Evolutionary conservation across 2,113 vertebrate genomes (phyloP).

Genomic region (Pao palembangensis): DNA sequence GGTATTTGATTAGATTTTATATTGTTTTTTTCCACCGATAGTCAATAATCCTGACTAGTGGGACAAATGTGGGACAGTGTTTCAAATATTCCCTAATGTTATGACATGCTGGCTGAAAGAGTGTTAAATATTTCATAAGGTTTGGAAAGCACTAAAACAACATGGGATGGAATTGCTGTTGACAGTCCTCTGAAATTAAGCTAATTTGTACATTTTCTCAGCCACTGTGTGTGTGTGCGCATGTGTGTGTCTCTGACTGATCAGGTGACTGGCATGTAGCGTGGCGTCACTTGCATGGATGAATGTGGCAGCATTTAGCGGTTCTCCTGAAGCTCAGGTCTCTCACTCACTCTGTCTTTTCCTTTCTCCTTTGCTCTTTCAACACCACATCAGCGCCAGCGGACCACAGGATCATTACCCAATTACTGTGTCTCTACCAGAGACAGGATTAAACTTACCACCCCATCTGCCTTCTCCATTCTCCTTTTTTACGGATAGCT

Average conservation of each 20-base stretch:
- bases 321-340: constrained; percentile 62
- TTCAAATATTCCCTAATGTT: no score
- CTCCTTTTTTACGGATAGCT: constrained; percentile 6
- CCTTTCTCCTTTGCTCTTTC: constrained; percentile 61
- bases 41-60: no score
- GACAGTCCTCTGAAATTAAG: no score
- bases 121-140: no score
- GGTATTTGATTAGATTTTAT: no score
- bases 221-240: constrained; percentile 9
- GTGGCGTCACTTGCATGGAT: constrained; percentile 54
- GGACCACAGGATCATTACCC: constrained; percentile 63
- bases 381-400: constrained; percentile 64
- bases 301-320: constrained; percentile 74
- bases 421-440: constrained; percentile 52
- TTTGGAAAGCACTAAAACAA: no score
- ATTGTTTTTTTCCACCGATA: no score
- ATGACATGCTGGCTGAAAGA: background rate
- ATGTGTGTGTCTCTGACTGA: constrained; percentile 23
- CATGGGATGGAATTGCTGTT: no score
- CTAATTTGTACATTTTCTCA: background rate
- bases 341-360: constrained; percentile 44
- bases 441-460: constrained; percentile 42
- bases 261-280: constrained; percentile 54
- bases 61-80: no score
- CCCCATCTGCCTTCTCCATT: constrained; percentile 44